Evolutionary conservation across 1,140 invertebrate genomes (phyloP).

Genomic region (Frieseomelitta varia): DNA sequence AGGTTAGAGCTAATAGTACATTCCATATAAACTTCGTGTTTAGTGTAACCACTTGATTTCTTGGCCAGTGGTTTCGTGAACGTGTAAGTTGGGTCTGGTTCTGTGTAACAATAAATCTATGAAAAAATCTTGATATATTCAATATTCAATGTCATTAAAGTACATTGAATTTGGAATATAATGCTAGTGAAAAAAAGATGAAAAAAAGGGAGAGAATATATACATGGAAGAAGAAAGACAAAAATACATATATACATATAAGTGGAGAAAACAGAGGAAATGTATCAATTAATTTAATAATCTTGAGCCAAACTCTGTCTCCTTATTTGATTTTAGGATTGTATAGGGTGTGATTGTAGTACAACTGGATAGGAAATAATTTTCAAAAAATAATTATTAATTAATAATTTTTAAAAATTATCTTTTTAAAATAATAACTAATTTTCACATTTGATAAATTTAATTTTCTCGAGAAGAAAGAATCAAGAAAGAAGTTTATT

Average conservation of each 20-base stretch:
- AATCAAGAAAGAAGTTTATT: no score
- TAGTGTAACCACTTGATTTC: conserved; percentile 92
- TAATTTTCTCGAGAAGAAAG: no score
- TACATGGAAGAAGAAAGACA: background rate
- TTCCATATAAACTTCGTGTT: conserved; percentile 95
- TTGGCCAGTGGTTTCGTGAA: conserved; percentile 96
- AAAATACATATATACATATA: no score
- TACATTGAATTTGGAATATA: background rate
- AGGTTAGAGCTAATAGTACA: conserved; percentile 97
- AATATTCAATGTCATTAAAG: background rate
- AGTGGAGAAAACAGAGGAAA: background rate
- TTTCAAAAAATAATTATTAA: no score
- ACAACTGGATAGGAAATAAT: no score
- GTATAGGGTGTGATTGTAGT: no score
- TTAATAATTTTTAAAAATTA: no score
- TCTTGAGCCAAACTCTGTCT: background rate
- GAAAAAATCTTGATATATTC: background rate
- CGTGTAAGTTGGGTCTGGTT: conserved; percentile 96
- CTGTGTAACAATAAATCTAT: conserved; percentile 75
- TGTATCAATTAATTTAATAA: no score
- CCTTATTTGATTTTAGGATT: background rate
- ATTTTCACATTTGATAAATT: no score
- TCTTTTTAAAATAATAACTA: no score
- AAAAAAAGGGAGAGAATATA: background rate
- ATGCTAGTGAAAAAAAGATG: background rate